Evolutionary conservation across 2,113 vertebrate genomes (phyloP), one percentile per base, ranked within the genome.

Genomic region (Chrysemys picta): DNA sequence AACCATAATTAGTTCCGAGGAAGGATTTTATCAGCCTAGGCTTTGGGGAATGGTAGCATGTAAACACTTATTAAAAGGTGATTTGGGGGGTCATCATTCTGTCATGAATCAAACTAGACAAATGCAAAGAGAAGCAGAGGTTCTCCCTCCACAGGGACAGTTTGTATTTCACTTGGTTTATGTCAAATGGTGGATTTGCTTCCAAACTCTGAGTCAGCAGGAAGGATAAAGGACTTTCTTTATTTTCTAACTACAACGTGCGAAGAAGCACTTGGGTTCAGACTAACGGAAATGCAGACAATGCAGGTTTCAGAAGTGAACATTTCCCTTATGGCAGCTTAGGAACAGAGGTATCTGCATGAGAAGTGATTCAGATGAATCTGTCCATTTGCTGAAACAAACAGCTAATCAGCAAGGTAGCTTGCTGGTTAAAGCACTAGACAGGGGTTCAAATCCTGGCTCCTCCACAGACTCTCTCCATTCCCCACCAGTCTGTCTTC

Each of bases 61-160:
- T 96, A 98, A 98, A 98, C 85, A 95, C 89, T 96, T 98, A 98
- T 97, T 98, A 97, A 98, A 98, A 97, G 96, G 96, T 98, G 97
- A 94, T 97, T 94, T 97, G 97, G 88, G 84, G 96, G 93, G 96
- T 95, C 93, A 91, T 93, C 96, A 95, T 96, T 97, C 91, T 98
- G 93, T 96, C 89, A 79, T 80, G 91, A 98, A 90, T 97, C 94
- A 95, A 96, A 96, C 93, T 91, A 97, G 96, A 96, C 95, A 97
- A 95, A 93, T 96, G 95, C 96, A 97, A 96, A 95, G 90, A 97
- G 97, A 97, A 95, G 89, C 96, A 96, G 95, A 91, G 93, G 49
- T 94, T 97, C 89, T 96, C 76, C 96, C 78, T 96, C 90, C 81
- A 82, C 1, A 22, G 93, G 92, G 95, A 91, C 91, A 54, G 1